These are phyloP conservation scores for Megathymus violae DNA, from an alignment of 1,140 invertebrate species.

Conservation along the genomic window DNA sequence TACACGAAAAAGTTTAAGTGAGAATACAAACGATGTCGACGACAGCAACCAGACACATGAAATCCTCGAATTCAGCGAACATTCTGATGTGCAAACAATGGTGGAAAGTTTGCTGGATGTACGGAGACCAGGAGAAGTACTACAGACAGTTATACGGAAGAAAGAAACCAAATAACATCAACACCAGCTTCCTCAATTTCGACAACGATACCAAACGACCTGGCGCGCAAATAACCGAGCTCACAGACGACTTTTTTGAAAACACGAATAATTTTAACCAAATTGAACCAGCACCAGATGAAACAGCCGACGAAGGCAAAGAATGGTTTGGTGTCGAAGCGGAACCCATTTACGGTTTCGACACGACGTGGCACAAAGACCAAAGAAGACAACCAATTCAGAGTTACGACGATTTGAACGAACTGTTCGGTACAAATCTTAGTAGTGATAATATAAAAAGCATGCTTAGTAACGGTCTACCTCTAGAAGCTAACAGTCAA, in stretches of 20 bases:
- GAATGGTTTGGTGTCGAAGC: slow-evolving; percentile 69
- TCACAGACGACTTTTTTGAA: slow-evolving; percentile 81
- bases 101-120: slow-evolving; percentile 95
- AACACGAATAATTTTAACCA: slow-evolving; percentile 49
- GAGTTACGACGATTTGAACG: slow-evolving; percentile 70
- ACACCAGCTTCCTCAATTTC: slow-evolving; percentile 62
- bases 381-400: slow-evolving; percentile 79
- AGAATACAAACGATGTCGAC: slow-evolving; percentile 77
- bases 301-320: slow-evolving; percentile 42
- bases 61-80: slow-evolving; percentile 85
- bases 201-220: slow-evolving; percentile 62
- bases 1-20: neutral
- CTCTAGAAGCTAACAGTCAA: slow-evolving; percentile 52
- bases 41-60: slow-evolving; percentile 79
- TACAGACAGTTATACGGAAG: slow-evolving; percentile 91
- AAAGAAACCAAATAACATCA: slow-evolving; percentile 80
- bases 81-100: slow-evolving; percentile 93
- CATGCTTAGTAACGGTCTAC: slow-evolving; percentile 72
- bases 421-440: slow-evolving; percentile 59
- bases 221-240: slow-evolving; percentile 78
- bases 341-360: slow-evolving; percentile 72
- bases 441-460: slow-evolving; percentile 65
- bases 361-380: slow-evolving; percentile 73
- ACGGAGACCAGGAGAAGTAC: slow-evolving; percentile 93
- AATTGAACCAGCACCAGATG: slow-evolving; percentile 70